These are phyloP conservation scores for Thereva unica DNA, from an alignment of 2,888 invertebrate genomes.

Conservation along the genomic window DNA sequence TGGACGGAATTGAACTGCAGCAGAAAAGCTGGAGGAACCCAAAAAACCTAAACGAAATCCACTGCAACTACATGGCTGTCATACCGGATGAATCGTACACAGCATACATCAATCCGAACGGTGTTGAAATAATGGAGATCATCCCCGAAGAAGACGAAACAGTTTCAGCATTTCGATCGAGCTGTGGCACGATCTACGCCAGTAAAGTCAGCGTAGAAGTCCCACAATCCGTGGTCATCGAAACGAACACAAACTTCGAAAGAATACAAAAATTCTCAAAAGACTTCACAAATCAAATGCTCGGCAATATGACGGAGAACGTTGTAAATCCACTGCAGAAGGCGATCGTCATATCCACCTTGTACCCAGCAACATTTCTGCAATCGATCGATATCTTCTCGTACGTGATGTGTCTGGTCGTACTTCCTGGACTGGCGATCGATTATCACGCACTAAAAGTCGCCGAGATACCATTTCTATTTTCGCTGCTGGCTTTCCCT, in stretches of 20 bases:
- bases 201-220: slow-evolving; percentile 24
- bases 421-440: slow-evolving; percentile 54
- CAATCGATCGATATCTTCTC: slow-evolving; percentile 56
- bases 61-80: slow-evolving; percentile 51
- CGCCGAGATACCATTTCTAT: slow-evolving; percentile 57
- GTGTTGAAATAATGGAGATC: slow-evolving; percentile 58
- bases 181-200: slow-evolving; percentile 54
- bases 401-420: slow-evolving; percentile 57
- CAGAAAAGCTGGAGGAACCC: slow-evolving; percentile 54
- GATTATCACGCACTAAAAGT: slow-evolving; percentile 56
- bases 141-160: slow-evolving; percentile 58
- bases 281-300: slow-evolving; percentile 50
- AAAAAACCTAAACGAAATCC: slow-evolving; percentile 49
- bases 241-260: background rate
- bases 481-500: slow-evolving; percentile 57
- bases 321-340: slow-evolving; percentile 52
- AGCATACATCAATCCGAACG: slow-evolving; percentile 55
- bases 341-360: slow-evolving; percentile 52
- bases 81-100: slow-evolving; percentile 46
- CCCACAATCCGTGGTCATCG: slow-evolving; percentile 41
- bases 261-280: slow-evolving; percentile 52
- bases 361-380: slow-evolving; percentile 55
- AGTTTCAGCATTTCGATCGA: slow-evolving; percentile 54
- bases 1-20: slow-evolving; percentile 54
- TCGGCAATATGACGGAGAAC: slow-evolving; percentile 52